These are phyloP conservation scores for Campylomormyrus numenius DNA, from an alignment of 2,113 vertebrate genomes.

Conservation along the genomic window DNA sequence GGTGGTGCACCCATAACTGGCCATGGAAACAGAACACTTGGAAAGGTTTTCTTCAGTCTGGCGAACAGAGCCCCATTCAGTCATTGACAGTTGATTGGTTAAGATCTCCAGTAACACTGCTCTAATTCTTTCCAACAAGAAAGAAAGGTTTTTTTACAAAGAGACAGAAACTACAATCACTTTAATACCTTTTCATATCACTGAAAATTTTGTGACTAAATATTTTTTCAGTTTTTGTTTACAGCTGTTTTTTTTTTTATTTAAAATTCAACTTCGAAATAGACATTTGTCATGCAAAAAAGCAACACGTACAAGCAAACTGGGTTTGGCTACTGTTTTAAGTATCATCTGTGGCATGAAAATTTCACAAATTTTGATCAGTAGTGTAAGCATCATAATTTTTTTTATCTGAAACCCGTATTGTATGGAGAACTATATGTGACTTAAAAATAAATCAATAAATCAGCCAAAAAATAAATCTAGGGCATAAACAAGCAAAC, in stretches of 20 bases:
- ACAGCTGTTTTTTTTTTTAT: neutral
- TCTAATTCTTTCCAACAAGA: neutral
- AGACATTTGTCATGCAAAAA: neutral
- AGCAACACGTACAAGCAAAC: neutral
- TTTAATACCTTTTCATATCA: neutral
- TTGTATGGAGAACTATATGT: neutral
- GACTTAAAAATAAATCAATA: too few relatives aligned
- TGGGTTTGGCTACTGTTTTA: neutral
- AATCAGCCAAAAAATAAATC: too few relatives aligned
- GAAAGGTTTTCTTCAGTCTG: neutral
- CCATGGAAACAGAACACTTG: neutral
- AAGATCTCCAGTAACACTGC: neutral
- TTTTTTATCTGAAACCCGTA: neutral
- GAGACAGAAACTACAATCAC: neutral
- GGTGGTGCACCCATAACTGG: neutral
- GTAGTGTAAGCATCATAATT: neutral
- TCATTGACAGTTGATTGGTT: neutral
- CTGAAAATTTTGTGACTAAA: neutral
- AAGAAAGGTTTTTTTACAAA: too few relatives aligned
- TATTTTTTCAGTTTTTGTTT: neutral
- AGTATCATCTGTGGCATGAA: neutral
- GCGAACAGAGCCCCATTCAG: neutral
- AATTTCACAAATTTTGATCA: neutral
- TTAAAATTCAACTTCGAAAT: neutral
- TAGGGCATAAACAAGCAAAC: neutral